Conservation (phyloP, 2,888 invertebrate genomes). For the Epirrhoe alternata region DNA sequence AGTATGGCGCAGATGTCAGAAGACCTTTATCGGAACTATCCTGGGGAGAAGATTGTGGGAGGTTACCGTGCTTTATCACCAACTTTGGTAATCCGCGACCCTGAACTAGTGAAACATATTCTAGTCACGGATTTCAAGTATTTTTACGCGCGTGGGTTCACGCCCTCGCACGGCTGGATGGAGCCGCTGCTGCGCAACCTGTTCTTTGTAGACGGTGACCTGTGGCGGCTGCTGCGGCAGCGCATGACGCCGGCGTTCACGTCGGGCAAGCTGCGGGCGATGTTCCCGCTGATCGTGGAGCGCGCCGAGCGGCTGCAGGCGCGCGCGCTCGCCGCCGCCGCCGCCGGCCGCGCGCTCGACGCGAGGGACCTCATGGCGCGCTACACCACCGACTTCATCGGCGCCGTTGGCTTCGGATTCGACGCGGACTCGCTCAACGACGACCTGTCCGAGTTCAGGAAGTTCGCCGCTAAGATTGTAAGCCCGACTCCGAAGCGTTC, state of each 20-base stretch:
- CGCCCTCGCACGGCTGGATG: conserved; percentile 40
- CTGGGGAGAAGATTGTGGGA: conserved; percentile 62
- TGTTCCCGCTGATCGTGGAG: conserved; percentile 68
- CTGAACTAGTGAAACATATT: conserved; percentile 60
- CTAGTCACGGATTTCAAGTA: conserved; percentile 60
- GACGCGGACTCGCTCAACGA: conserved; percentile 65
- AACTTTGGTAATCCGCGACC: conserved; percentile 63
- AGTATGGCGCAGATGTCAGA: conserved; percentile 55
- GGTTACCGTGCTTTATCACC: conserved; percentile 58
- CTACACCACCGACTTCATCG: conserved; percentile 68
- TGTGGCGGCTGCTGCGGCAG: conserved; percentile 68
- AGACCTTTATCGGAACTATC: conserved; percentile 62
- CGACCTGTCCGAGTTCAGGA: conserved; percentile 61
- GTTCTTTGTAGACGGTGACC: conserved; percentile 67
- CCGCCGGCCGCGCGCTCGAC: conserved; percentile 49
- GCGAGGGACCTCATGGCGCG: conserved; percentile 69
- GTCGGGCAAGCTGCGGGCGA: conserved; percentile 65
- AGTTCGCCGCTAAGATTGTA: conserved; percentile 61
- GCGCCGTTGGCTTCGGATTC: conserved; percentile 67
- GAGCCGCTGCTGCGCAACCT: conserved; percentile 64
- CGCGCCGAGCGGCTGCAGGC: conserved; percentile 60
- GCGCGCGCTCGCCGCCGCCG: conserved; percentile 50
- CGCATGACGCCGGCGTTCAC: conserved; percentile 70
- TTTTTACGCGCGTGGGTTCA: conserved; percentile 63
- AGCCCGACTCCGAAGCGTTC: conserved; percentile 41